Base-by-base conservation (phyloP, 2,113 vertebrate genomes). In the Ochotona curzoniae region DNA sequence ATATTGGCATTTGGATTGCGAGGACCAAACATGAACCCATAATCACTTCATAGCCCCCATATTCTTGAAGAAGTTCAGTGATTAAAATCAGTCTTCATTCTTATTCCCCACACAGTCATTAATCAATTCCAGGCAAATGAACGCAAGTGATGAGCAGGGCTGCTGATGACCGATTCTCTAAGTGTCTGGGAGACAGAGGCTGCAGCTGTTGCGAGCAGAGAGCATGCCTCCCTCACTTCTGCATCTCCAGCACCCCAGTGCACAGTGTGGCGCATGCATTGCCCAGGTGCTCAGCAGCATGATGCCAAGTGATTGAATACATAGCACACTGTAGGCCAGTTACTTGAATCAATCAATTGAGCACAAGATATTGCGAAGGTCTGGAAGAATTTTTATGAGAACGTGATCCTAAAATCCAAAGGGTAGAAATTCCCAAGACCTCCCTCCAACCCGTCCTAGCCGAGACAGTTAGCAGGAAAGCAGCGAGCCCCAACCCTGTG, bases 331-430 rank as follows among this genome's bases (percentile, higher is more conserved):
- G 60, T 44, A 28, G 49, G 44, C 21, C 25, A 63, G 69, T 64
- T 60, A 70, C 64, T 21, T 25, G 57, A 82, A 57, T 20, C 74
- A 51, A 76, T 76, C 28, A 7, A 74, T 61, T 20, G 74, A 88
- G 64, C 70, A 79, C 38, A 89, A 60, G 79, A 8, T 60, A 87
- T 47, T 71, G 57, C 79, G 63, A 80, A 63, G 64, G 4, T 61
- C 87, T 91, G 83, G 81, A 89, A 83, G 79, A 35, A 30, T 86
- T 76, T 74, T 82, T 73, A 18, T 61, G n/a, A 92, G 87, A 88
- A 96, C 93, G 94, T 44, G 49, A 92, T 82, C 81, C 73, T 94
- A 86, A 79, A 90, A 93, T 80, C 30, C 71, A 79, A 93, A 91
- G 90, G 71, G 84, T 30, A 90, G 87, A 85, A 89, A 94, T 47